Conservation (phyloP, 2,888 invertebrate species). For the Eilema sororculum region DNA sequence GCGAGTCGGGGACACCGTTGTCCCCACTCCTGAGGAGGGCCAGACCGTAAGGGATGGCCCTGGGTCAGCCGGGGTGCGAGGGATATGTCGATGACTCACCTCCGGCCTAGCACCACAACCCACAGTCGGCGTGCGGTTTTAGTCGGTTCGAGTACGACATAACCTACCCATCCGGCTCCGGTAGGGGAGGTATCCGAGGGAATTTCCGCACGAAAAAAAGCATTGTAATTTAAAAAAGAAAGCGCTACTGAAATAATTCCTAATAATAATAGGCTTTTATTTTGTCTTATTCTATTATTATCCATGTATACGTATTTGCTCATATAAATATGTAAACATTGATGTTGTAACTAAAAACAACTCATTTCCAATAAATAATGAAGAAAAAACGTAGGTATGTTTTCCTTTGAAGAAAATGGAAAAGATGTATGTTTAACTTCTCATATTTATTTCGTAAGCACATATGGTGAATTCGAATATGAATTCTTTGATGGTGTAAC, state of each 20-base stretch:
- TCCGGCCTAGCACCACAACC: no score
- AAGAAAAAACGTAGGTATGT: neutral
- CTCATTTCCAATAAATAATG: neutral
- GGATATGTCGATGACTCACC: no score
- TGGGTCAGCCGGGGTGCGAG: no score
- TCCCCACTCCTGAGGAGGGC: no score
- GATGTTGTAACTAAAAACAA: neutral
- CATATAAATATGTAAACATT: neutral
- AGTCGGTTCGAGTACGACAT: no score
- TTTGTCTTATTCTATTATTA: neutral
- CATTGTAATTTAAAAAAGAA: neutral
- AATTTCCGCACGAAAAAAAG: no score
- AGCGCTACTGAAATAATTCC: neutral
- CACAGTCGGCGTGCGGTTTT: no score
- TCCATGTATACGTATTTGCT: no score
- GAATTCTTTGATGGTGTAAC: constrained; percentile 46
- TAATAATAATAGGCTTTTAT: constrained; percentile 9
- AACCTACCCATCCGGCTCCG: no score
- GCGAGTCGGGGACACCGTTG: no score
- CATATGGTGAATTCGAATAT: constrained; percentile 39
- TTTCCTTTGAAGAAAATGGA: constrained; percentile 10
- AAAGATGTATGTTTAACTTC: neutral
- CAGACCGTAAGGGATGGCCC: no score
- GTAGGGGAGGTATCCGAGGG: no score
- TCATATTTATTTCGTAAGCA: constrained; percentile 29